Conservation (phyloP, 2,888 invertebrate genomes). For the Lasioglossum oenotherae region DNA sequence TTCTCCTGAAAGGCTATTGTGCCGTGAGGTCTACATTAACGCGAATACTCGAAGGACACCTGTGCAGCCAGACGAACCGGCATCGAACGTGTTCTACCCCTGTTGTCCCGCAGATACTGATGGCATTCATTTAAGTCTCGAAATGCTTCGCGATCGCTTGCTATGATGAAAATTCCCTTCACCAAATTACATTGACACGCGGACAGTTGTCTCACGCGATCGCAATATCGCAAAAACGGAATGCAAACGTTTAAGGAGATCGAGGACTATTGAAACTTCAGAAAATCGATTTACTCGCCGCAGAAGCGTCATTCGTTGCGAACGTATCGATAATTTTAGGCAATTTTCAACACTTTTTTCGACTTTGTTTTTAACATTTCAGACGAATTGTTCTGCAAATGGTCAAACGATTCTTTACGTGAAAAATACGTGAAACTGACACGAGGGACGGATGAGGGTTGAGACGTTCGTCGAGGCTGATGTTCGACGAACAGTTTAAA, state of each 20-base stretch:
- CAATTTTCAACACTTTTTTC: no score
- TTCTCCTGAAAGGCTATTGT: constrained; percentile 38
- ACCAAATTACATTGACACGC: neutral
- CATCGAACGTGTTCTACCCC: constrained; percentile 38
- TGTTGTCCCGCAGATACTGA: constrained; percentile 6
- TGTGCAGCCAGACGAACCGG: constrained; percentile 33
- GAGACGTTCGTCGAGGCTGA: neutral
- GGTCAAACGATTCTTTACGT: no score
- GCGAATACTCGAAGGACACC: constrained; percentile 33
- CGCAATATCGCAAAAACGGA: neutral
- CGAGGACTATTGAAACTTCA: neutral
- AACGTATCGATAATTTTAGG: no score
- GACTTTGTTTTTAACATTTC: no score
- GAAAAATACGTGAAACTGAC: no score
- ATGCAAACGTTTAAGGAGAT: neutral
- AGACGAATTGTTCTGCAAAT: no score
- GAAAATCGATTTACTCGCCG: neutral
- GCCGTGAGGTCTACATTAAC: constrained; percentile 26
- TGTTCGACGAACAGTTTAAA: neutral
- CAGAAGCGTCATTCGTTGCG: no score
- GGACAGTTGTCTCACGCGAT: neutral
- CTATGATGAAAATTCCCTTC: neutral
- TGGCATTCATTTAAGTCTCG: neutral
- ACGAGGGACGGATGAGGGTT: no score
- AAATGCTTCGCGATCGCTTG: neutral